Base-by-base conservation (phyloP, 2,797 vertebrate species). In the Anas bernieri region DNA sequence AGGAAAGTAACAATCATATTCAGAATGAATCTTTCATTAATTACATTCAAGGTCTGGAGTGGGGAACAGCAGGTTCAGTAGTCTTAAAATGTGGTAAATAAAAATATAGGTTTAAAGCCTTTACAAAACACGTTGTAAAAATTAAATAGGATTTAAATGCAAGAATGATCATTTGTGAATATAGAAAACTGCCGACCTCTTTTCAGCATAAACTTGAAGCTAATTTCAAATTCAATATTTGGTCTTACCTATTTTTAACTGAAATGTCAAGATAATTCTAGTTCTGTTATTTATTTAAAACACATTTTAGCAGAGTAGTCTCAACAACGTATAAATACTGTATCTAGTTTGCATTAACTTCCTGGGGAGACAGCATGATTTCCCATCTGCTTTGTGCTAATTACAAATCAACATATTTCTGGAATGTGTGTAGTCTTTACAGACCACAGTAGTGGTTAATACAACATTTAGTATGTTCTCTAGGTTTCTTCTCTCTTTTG, bases 321-420 rank as follows among this genome's bases (percentile, higher is more conserved):
- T 96, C 89, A 94, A 96, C 96, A 96, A 96, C 76, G 92, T 88
- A 97, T 94, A 97, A 95, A 97, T 95, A 91, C 80, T 84, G 86
- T 88, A 97, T 92, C 82, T 92, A 94, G 92, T 97, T 97, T 98
- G 91, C 93, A 91, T 95, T 97, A 97, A 90, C 91, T 92, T 97
- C 96, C 96, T 95, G 90, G 92, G 91, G 95, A 97, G 96, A 96
- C 92, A 97, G 86, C 93, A 94, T 92, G 97, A 98, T 96, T 97
- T 91, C 96, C 97, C 97, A 97, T 97, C 96, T 98, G 97, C 90
- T 97, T 97, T 82, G 83, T 92, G 91, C 84, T 98, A 98, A 97
- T 97, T 97, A 95, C 90, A 95, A 97, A 96, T 94, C 88, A 96
- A 95, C 89, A 95, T 56, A 94, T 74, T 77, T 96, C 95, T 92